phyloP scores from a whole-genome alignment of 2,113 vertebrate genomes.

The Phrynosoma blainvillii region DNA sequence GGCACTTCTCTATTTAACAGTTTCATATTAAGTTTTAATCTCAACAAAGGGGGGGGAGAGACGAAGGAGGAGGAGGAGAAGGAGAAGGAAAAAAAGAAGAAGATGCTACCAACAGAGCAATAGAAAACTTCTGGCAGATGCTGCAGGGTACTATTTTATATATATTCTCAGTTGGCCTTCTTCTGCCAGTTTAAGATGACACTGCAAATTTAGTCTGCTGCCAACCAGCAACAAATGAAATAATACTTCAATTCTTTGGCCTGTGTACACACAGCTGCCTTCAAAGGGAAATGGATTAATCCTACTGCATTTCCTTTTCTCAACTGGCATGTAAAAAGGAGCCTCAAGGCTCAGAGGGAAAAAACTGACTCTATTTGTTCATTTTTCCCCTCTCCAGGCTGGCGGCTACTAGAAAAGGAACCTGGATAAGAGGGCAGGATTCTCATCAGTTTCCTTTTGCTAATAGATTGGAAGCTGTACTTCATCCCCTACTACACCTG shows the following conservation, averaged over 20 bases:
- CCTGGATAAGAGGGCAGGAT: conserved; percentile 45
- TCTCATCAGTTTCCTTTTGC: conserved; percentile 63
- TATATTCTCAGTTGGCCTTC: not conserved
- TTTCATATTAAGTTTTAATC: conserved; percentile 33
- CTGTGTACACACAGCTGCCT: conserved; percentile 69
- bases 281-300: conserved; percentile 76
- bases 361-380: conserved; percentile 67
- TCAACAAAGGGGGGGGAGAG: not conserved
- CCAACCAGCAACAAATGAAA: conserved; percentile 64
- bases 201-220: conserved; percentile 50
- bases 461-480: conserved; percentile 41
- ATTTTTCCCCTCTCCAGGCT: conserved; percentile 66
- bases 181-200: conserved; percentile 51
- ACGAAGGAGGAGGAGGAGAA: too few species aligned
- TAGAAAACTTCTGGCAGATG: conserved; percentile 2
- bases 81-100: too few species aligned
- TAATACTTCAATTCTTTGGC: conserved; percentile 56
- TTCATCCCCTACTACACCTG: conserved; percentile 37
- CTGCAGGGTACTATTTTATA: conserved; percentile 7
- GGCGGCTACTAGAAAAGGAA: conserved; percentile 65
- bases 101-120: fast-evolving
- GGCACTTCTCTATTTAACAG: conserved; percentile 14
- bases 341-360: conserved; percentile 51
- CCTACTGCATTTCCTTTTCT: conserved; percentile 72
- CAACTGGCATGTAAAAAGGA: conserved; percentile 65